Conservation (phyloP, 2,797 vertebrate species). For the Coranthus polyacanthus region DNA sequence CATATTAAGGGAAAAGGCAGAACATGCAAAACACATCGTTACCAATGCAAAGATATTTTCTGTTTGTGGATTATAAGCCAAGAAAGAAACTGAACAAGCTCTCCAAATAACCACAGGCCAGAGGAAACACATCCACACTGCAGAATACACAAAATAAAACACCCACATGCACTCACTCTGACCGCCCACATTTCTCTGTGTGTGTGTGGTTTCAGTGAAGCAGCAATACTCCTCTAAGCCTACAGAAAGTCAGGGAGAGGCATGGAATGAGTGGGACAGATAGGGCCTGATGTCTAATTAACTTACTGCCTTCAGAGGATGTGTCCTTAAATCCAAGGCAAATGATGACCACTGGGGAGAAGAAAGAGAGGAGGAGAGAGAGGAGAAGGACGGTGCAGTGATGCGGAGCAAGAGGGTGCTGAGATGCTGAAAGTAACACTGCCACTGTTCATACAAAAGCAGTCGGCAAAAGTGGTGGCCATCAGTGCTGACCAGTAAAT, state of each 20-base stretch:
- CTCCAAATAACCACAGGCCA: constrained; percentile 31
- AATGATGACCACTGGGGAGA: constrained; percentile 63
- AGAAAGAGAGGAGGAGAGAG: not conserved
- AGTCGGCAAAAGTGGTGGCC: not conserved
- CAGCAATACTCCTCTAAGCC: constrained; percentile 44
- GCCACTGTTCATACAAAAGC: not conserved
- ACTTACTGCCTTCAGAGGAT: constrained; percentile 67
- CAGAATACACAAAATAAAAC: constrained; percentile 27
- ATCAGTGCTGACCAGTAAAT: not conserved
- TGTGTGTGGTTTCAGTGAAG: constrained; percentile 49
- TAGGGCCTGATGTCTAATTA: constrained; percentile 69
- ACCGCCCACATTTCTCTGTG: constrained; percentile 29
- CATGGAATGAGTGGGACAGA: constrained; percentile 50
- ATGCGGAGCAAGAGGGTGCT: constrained; percentile 18
- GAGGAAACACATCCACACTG: constrained; percentile 10
- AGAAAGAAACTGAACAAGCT: constrained; percentile 32
- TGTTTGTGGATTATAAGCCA: constrained; percentile 13
- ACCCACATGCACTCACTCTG: constrained; percentile 12
- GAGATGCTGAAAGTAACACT: not conserved
- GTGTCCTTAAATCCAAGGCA: constrained; percentile 66
- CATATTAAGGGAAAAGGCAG: constrained; percentile 21
- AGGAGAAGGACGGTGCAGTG: not conserved
- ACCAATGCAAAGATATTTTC: constrained; percentile 6
- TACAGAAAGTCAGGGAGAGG: constrained; percentile 42
- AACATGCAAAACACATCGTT: not conserved